Evolutionary conservation across 2,888 invertebrate genomes (phyloP), one percentile per base, ranked within the genome.

Genomic region (Seira sanloemensis): DNA sequence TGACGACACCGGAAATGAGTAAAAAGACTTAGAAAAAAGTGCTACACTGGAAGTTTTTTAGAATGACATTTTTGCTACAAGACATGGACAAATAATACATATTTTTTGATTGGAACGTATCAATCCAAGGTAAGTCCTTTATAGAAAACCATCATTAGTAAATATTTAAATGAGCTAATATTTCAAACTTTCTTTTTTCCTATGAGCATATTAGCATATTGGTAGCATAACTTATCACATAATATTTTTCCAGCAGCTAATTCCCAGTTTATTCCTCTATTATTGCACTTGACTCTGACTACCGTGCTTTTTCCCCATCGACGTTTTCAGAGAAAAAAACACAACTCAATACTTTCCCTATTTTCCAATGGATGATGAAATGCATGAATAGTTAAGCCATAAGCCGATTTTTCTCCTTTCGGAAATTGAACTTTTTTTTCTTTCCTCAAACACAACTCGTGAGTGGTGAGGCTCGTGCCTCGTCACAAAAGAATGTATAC

Each of bases 361-460:
- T 2, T n/a, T 21, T 37, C 18, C 12, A 23, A 16, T 46, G 5
- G 23, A 69, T 68, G 73, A 23, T 46, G 50, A 71, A 79, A 73
- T 79, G 80, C 67, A 73, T 78, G 68, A 73, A 66, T 80, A 74
- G 68, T 73, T n/a, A n/a, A n/a, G n/a, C n/a, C n/a, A n/a, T 67
- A 80, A 80, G 80, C 68, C 68, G 74, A 80, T 74, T 80, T 80
- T 74, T 80, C 68, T 80, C 68, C n/a, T n/a, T n/a, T n/a, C 68
- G 74, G 16, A 74, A 80, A 80, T 80, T 80, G 80, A 74, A 80
- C 74, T 73, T 73, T 25, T 69, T 73, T 25, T 67, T n/a, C n/a
- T n/a, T n/a, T n/a, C n/a, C n/a, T n/a, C n/a, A n/a, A n/a, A n/a
- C n/a, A n/a, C n/a, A n/a, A n/a, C n/a, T n/a, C n/a, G n/a, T n/a